phyloP scores from a whole-genome alignment of 1,140 invertebrate genomes.

The Acarapis woodi region DNA sequence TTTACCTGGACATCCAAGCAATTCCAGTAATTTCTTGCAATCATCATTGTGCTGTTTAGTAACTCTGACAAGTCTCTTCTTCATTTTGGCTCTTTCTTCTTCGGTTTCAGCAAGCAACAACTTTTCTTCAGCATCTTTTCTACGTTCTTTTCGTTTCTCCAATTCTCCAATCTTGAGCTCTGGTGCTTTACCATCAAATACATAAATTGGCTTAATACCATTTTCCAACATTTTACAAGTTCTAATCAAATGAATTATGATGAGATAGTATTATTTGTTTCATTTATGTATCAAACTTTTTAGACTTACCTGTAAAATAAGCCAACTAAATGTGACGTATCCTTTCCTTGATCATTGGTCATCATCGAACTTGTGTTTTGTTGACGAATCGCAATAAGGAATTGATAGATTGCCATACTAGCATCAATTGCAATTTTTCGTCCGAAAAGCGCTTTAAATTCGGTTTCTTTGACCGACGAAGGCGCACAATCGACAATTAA shows the following conservation, averaged over 20 bases:
- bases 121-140: slow-evolving; percentile 75
- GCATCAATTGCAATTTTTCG: slow-evolving; percentile 94
- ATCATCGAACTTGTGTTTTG: slow-evolving; percentile 76
- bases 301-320: slow-evolving; percentile 9
- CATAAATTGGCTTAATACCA: slow-evolving; percentile 94
- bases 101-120: slow-evolving; percentile 52
- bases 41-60: slow-evolving; percentile 65
- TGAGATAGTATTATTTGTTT: slow-evolving; percentile 27
- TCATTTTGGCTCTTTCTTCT: slow-evolving; percentile 79
- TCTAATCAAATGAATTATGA: slow-evolving; percentile 18
- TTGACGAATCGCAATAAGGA: slow-evolving; percentile 90
- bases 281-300: not conserved
- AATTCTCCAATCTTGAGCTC: slow-evolving; percentile 57
- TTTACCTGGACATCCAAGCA: slow-evolving; percentile 97
- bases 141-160: slow-evolving; percentile 54
- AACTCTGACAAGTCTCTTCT: slow-evolving; percentile 72
- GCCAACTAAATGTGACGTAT: slow-evolving; percentile 26
- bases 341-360: slow-evolving; percentile 73
- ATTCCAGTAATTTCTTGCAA: slow-evolving; percentile 48
- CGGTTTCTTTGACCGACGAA: slow-evolving; percentile 64
- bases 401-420: slow-evolving; percentile 96
- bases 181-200: slow-evolving; percentile 94
- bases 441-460: slow-evolving; percentile 93
- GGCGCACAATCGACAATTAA: slow-evolving; percentile 78
- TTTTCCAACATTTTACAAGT: slow-evolving; percentile 88